Percentiles rank a stretch among this genome's conserved stretches.
Conservation (phyloP, 1,140 invertebrate species). For the Oppia nitens region DNA sequence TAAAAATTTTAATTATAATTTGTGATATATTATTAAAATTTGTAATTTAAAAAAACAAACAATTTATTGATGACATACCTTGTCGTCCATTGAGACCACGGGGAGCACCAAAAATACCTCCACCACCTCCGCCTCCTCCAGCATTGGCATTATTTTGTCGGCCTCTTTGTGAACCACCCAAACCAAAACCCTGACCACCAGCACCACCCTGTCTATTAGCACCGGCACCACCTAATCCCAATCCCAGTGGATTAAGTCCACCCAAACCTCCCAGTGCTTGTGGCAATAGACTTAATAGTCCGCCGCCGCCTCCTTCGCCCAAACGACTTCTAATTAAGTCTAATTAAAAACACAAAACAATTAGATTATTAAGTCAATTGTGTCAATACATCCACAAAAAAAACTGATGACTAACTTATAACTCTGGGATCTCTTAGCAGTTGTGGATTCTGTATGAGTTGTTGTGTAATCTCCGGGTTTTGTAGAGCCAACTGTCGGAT, state of each 20-base stretch:
- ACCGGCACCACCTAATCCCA: not conserved
- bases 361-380: too few species aligned
- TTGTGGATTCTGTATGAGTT: conserved; percentile 10
- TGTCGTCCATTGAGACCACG: not conserved
- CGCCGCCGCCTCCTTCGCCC: not conserved
- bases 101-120: not conserved
- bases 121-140: not conserved
- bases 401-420: conserved; percentile 1
- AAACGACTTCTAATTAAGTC: not conserved
- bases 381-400: too few species aligned
- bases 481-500: conserved; percentile 7
- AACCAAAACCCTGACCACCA: too few species aligned
- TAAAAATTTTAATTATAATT: too few species aligned
- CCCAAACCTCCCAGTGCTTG: not conserved
- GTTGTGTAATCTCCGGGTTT: conserved; percentile 8
- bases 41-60: not conserved
- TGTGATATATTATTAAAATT: not conserved
- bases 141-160: too few species aligned
- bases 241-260: not conserved
- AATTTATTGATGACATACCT: not conserved
- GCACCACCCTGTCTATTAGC: too few species aligned
- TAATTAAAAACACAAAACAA: not conserved
- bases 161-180: too few species aligned
- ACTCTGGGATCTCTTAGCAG: conserved; percentile 9
- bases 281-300: not conserved